Evolutionary conservation across 2,113 vertebrate genomes (phyloP).

Genomic region (Scopus umbretta): DNA sequence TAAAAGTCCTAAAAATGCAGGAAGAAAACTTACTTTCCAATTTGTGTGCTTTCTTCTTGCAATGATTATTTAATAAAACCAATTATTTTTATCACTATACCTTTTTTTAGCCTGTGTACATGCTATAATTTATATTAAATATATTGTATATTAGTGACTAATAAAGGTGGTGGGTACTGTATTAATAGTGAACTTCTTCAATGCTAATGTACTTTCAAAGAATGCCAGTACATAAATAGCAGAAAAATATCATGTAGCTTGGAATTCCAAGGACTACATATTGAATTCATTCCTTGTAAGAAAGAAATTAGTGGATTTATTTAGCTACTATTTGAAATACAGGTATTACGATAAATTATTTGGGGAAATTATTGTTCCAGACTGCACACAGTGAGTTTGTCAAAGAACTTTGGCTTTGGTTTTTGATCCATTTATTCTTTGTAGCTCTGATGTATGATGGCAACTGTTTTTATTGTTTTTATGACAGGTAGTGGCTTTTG

Average conservation of each 20-base stretch:
- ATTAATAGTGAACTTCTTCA: not conserved
- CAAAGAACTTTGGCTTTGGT: not conserved
- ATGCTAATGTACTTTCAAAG: not conserved
- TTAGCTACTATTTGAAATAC: not conserved
- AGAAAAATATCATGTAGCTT: not conserved
- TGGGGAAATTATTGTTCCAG: not conserved
- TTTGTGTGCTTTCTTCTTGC: not conserved
- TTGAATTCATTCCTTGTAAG: not conserved
- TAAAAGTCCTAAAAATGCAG: not conserved
- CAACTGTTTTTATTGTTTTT: constrained; percentile 17
- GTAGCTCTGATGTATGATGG: not conserved
- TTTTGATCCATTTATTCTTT: not conserved
- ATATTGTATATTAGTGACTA: not conserved
- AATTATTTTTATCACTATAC: not conserved
- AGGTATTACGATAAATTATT: not conserved
- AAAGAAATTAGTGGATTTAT: not conserved
- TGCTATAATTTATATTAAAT: not conserved
- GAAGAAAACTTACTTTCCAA: not conserved
- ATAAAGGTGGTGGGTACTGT: not conserved
- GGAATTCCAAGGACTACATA: not conserved
- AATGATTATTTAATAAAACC: not conserved
- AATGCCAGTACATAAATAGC: not conserved
- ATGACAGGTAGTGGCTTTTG: not conserved
- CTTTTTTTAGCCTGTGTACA: not conserved
- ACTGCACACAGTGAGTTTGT: not conserved